Base-by-base conservation (phyloP, 1,140 invertebrate species). In the Vanessa tameamea region DNA sequence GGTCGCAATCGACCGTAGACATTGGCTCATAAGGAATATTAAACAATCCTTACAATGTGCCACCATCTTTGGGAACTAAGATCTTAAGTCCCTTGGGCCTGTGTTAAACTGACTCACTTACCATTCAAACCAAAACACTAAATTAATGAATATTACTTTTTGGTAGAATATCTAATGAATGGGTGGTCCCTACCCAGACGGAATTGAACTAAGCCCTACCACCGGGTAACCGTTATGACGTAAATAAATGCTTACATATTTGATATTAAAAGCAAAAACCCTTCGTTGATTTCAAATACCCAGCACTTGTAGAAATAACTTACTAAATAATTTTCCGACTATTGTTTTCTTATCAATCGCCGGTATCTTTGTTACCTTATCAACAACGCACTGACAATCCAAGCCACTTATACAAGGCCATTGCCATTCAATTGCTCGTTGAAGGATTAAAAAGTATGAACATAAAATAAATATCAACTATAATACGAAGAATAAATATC, bases 321-420 rank as follows among this genome's bases (percentile, higher is more conserved):
- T 6, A 47, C 15, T 55, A 16, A 16, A 47, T 31, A 57, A 68
- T 15, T 20, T 51, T 53, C 69, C 47, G 68, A n/a, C 48, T 64
- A 73, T 68, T 73, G 72, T 70, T 63, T 70, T 63, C 47, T 73
- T 73, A 73, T 73, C 72, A 69, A 69, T 66, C 63, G 51, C 37
- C 64, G 23, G 72, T 73, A 73, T 73, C 65, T 67, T 71, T 63
- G 57, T 63, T 63, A 47, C 48, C 69, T 72, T 73, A 73, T 68
- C 72, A 72, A 50, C 51, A 72, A 16, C 26, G 47, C 31, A n/a
- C 37, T 47, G 26, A 23, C 26, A 55, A 55, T 53, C 48, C 31
- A 47, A 65, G 20, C 61, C 14, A 65, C 70, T 72, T 48, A 9
- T 47, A 72, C 70, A 73, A 73, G 65, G 72, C 15, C 72, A 68